Conservation (phyloP, 2,888 invertebrate genomes). For the Trissolcus japonicus region DNA sequence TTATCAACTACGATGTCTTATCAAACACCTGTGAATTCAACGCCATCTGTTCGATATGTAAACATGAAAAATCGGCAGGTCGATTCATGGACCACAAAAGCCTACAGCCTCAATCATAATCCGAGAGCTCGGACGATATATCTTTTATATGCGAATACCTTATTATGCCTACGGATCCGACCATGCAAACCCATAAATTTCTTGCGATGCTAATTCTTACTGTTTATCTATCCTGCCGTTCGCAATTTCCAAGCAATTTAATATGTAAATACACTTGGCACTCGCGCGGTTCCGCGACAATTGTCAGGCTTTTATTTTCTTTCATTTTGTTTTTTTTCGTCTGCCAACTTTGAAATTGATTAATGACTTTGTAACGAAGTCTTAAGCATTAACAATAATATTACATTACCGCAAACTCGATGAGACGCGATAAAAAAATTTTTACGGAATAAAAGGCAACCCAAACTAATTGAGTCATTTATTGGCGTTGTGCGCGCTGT, state of each 20-base stretch:
- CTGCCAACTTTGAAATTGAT: slow-evolving; percentile 47
- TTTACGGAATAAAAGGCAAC: slow-evolving; percentile 50
- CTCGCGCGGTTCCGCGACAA: slow-evolving; percentile 52
- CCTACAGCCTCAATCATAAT: slow-evolving; percentile 46
- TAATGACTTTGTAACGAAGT: slow-evolving; percentile 63
- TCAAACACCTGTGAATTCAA: slow-evolving; percentile 44
- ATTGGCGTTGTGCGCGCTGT: slow-evolving; percentile 39
- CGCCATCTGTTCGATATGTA: slow-evolving; percentile 41
- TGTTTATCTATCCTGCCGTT: slow-evolving; percentile 50
- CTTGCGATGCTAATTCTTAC: slow-evolving; percentile 51
- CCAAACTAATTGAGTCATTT: slow-evolving; percentile 55
- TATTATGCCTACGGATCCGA: slow-evolving; percentile 34
- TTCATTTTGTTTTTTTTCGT: slow-evolving; percentile 4
- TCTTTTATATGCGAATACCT: slow-evolving; percentile 44
- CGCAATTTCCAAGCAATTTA: slow-evolving; percentile 60
- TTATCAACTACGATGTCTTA: slow-evolving; percentile 26
- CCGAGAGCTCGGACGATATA: slow-evolving; percentile 45
- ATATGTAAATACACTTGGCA: slow-evolving; percentile 61
- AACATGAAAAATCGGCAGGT: slow-evolving; percentile 37
- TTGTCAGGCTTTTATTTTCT: slow-evolving; percentile 3
- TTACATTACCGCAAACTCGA: slow-evolving; percentile 59
- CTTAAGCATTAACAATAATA: slow-evolving; percentile 63
- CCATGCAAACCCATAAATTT: slow-evolving; percentile 52
- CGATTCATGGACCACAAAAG: slow-evolving; percentile 22
- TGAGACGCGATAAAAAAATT: slow-evolving; percentile 33